phyloP scores from a whole-genome alignment of 1,140 invertebrate genomes.

The Tribolium castaneum region DNA sequence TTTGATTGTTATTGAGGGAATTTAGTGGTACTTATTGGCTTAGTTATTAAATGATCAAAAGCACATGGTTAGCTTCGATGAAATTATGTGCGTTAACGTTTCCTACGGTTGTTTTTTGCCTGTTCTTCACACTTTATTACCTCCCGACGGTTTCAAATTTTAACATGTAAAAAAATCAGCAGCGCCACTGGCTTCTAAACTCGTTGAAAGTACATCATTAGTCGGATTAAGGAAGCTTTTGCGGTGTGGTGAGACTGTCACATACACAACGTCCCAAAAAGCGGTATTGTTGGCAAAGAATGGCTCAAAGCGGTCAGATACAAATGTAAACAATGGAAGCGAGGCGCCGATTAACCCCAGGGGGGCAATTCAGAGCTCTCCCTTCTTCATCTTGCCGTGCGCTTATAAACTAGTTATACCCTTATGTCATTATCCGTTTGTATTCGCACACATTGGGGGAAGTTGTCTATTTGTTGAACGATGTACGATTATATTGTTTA shows the following conservation, averaged over 20 bases:
- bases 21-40: too few relatives aligned
- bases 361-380: constrained; percentile 33
- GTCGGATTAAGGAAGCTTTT: constrained; percentile 48
- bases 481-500: constrained; percentile 17
- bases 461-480: constrained; percentile 23
- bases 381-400: constrained; percentile 35
- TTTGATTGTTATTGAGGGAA: too few relatives aligned
- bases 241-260: constrained; percentile 47
- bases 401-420: constrained; percentile 52
- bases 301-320: constrained; percentile 47
- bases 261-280: constrained; percentile 44
- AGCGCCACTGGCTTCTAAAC: constrained; percentile 41
- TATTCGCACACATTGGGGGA: constrained; percentile 27
- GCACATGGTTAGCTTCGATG: too few relatives aligned
- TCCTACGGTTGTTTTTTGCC: background rate
- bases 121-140: background rate
- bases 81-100: background rate
- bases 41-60: too few relatives aligned
- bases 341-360: constrained; percentile 52
- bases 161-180: background rate
- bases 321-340: constrained; percentile 52
- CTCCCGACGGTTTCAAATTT: background rate
- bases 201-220: constrained; percentile 48
- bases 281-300: constrained; percentile 44
- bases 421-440: constrained; percentile 51